Conservation (phyloP, 2,797 vertebrate species). For the Gallirallus australis region DNA sequence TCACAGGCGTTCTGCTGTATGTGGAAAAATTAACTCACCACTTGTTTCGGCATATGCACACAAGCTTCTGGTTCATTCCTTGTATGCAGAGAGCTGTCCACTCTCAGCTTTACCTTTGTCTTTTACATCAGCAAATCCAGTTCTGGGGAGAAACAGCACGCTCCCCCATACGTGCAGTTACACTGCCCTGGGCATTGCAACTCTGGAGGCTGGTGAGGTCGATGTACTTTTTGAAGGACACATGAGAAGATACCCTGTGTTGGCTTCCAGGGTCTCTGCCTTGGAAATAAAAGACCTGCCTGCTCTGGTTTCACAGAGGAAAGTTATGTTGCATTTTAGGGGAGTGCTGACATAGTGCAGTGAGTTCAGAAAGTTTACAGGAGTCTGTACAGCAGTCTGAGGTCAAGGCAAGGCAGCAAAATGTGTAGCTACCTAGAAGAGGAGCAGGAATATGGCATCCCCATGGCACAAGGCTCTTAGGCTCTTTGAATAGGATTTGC, state of each 20-base stretch:
- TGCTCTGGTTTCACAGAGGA: not conserved
- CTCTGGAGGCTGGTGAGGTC: not conserved
- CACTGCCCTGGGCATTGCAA: not conserved
- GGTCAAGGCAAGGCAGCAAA: not conserved
- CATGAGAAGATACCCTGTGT: not conserved
- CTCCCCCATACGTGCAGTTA: not conserved
- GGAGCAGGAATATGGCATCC: not conserved
- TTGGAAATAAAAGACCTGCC: not conserved
- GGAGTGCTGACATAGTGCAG: not conserved
- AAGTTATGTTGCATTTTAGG: not conserved
- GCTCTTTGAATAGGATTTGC: not conserved
- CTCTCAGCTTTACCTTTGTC: not conserved
- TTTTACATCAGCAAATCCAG: not conserved
- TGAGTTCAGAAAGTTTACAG: fast-evolving
- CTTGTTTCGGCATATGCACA: not conserved
- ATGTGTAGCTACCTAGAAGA: not conserved
- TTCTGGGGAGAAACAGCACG: not conserved
- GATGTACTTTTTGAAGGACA: not conserved
- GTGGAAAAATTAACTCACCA: not conserved
- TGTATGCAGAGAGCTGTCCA: not conserved
- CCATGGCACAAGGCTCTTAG: not conserved
- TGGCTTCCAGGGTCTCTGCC: not conserved
- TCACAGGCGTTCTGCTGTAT: not conserved
- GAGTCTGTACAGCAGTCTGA: not conserved
- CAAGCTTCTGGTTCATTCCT: not conserved